phyloP scores from a whole-genome alignment of 2,797 vertebrate species.

The Falco rusticolus region DNA sequence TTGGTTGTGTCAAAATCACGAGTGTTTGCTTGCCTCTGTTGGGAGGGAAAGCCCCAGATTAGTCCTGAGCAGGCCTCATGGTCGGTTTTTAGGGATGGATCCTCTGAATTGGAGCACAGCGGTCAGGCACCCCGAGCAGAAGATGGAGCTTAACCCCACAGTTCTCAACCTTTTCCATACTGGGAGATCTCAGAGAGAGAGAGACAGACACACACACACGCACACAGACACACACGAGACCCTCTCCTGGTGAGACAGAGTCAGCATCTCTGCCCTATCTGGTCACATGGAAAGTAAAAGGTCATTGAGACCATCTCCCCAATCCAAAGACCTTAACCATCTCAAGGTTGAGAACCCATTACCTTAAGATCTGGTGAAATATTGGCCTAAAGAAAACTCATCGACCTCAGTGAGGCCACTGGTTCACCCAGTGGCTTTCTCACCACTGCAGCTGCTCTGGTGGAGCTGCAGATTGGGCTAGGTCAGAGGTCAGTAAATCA shows the following conservation, averaged over 20 bases:
- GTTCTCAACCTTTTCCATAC: constrained; percentile 61
- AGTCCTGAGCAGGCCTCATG: constrained; percentile 51
- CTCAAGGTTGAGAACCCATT: background rate
- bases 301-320: constrained; percentile 23
- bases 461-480: background rate
- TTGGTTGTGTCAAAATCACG: constrained; percentile 53
- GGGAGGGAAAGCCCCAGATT: constrained; percentile 48
- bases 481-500: background rate
- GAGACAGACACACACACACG: constrained; percentile 12
- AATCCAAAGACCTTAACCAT: background rate
- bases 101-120: constrained; percentile 58
- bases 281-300: constrained; percentile 12
- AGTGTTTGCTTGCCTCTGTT: constrained; percentile 61
- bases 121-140: constrained; percentile 56
- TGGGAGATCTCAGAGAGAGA: constrained; percentile 66
- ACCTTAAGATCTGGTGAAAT: constrained; percentile 1
- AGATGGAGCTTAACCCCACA: constrained; percentile 58
- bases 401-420: background rate
- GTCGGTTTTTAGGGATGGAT: constrained; percentile 34
- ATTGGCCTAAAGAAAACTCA: background rate
- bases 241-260: constrained; percentile 35
- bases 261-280: background rate
- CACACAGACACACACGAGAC: background rate
- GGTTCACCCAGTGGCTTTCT: background rate
- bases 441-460: background rate